Conservation (phyloP, 2,888 invertebrate genomes). For the Lepidocyrtinus sp. region DNA sequence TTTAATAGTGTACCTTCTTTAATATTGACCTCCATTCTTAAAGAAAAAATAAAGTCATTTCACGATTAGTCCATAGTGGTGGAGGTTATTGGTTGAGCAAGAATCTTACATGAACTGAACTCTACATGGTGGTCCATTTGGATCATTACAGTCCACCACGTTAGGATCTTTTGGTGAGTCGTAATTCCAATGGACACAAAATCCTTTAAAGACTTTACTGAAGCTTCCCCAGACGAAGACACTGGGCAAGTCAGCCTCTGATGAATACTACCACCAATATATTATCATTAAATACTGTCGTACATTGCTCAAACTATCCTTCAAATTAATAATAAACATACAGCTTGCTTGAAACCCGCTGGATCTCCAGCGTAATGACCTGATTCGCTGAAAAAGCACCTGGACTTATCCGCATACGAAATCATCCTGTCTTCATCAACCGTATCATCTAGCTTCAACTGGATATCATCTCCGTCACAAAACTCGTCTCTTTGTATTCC, state of each 20-base stretch:
- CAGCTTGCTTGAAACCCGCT: no score
- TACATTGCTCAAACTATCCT: no score
- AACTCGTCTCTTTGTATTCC: neutral
- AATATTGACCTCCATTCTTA: neutral
- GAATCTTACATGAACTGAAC: conserved; percentile 20
- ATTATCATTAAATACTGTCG: no score
- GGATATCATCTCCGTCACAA: conserved; percentile 7
- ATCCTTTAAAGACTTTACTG: neutral
- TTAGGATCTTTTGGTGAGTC: no score
- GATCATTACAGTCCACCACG: neutral
- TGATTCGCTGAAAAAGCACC: neutral
- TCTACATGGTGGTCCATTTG: neutral
- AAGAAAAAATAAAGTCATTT: neutral
- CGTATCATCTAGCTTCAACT: conserved; percentile 1
- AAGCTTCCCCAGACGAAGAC: neutral
- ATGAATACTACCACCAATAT: no score
- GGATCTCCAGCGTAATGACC: no score
- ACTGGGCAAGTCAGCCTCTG: neutral
- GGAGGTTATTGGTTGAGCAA: neutral
- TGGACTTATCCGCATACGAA: neutral
- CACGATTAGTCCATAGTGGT: neutral
- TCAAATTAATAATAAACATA: no score
- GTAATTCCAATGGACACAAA: conserved; percentile 19
- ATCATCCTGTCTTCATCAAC: neutral
- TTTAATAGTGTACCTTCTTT: no score